A percentile compares a stretch with the other conserved stretches of the same genome.
Evolutionary conservation across 2,797 vertebrate genomes (phyloP).

Genomic region (Synanceia verrucosa): DNA sequence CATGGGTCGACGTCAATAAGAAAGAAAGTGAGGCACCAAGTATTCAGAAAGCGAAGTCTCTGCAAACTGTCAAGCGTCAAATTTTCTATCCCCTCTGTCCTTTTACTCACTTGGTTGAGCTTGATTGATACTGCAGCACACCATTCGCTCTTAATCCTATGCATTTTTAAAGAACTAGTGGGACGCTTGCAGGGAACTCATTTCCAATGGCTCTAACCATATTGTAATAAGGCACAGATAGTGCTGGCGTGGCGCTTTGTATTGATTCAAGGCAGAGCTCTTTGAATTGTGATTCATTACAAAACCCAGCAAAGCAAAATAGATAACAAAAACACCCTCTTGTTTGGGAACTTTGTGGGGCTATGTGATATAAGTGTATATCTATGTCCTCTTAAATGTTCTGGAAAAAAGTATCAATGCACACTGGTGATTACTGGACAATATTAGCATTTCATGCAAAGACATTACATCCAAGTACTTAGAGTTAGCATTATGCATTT

Average conservation of each 20-base stretch:
- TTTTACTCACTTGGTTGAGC: conserved; percentile 74
- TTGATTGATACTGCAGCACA: conserved; percentile 74
- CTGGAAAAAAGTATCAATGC: conserved; percentile 10
- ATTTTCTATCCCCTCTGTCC: conserved; percentile 62
- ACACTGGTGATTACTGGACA: conserved; percentile 20
- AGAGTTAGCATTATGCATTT: conserved; percentile 25
- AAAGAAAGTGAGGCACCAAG: conserved; percentile 31
- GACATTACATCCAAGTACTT: conserved; percentile 19
- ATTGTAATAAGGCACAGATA: conserved; percentile 80
- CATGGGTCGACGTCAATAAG: not conserved
- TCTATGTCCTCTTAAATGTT: conserved; percentile 6
- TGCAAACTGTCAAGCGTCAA: conserved; percentile 69
- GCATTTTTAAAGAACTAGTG: conserved; percentile 83
- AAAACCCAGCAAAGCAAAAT: conserved; percentile 70
- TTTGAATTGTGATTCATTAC: conserved; percentile 78
- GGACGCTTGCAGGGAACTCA: conserved; percentile 73
- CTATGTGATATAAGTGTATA: conserved; percentile 14
- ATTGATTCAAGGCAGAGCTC: conserved; percentile 72
- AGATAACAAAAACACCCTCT: conserved; percentile 39
- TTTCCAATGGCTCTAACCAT: conserved; percentile 75
- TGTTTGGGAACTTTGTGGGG: conserved; percentile 22
- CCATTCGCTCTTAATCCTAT: conserved; percentile 80
- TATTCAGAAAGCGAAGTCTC: conserved; percentile 25
- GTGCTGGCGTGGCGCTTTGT: conserved; percentile 72
- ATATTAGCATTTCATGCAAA: conserved; percentile 43